Base-by-base conservation (phyloP, 1,140 invertebrate genomes). In the Drosophila elegans region DNA sequence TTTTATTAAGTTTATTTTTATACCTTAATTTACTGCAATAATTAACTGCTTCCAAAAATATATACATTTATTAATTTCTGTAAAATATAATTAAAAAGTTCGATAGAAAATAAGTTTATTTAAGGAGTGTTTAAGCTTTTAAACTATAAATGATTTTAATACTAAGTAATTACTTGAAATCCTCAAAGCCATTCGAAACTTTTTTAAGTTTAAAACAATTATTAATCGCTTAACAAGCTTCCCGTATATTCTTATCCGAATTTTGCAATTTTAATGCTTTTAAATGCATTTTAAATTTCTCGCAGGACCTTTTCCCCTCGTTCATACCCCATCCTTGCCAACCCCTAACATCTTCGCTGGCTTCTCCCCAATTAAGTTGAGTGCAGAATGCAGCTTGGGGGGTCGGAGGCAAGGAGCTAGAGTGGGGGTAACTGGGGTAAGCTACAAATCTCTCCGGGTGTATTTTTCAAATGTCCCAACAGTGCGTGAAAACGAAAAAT, bases 401-500 rank as follows among this genome's bases (percentile, higher is more conserved):
- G 48, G 36, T 29, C 29, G 42, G 13, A 46, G 42, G 13, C 46
- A 25, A 32, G 48, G 9, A 34, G 54, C 27, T 12, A 32, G 67
- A 55, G 54, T 46, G 41, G 29, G 53, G 74, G 64, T 49, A 69
- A 69, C 63, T 54, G 55, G 45, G 62, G 72, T 66, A 61, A 80
- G 57, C 63, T 62, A 64, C 74, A 80, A 86, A 80, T 80, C 81
- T 85, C 81, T 49, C 69, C 44, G 62, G 48, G 44, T 41, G 29
- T 32, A 41, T 66, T 85, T 77, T 88, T 80, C 80, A 88, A 88
- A 88, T 88, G 84, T 88, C 83, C 83, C 83, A 88, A 39, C 83
- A 83, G 79, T 88, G 84, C 83, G 83, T 88, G 72, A 88, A 88
- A 89, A 89, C 88, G 84, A 88, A 89, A 88, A 88, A 89, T 88